A percentile compares a stretch with the other conserved stretches of the same genome.
Conservation (phyloP, 1,140 invertebrate species). For the Nilaparvata lugens region DNA sequence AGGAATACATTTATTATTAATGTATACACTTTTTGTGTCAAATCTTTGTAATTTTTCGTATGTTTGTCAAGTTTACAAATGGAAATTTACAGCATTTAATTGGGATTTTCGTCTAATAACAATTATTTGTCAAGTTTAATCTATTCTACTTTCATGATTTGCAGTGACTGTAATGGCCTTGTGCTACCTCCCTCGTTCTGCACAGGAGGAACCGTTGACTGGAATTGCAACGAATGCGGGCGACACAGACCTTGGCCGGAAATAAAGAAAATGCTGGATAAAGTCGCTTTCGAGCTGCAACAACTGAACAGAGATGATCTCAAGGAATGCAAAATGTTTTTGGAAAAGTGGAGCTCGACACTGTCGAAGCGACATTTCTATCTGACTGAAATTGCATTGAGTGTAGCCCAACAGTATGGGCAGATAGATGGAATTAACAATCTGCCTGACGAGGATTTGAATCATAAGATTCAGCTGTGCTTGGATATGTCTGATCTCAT, state of each 20-base stretch:
- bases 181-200: not conserved
- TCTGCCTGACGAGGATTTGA: not conserved
- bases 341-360: not conserved
- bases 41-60: too few relatives aligned
- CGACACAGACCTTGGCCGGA: not conserved
- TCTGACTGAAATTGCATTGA: not conserved
- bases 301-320: not conserved
- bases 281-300: not conserved
- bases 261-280: not conserved
- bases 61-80: too few relatives aligned
- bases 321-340: not conserved
- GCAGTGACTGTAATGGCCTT: not conserved
- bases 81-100: too few relatives aligned
- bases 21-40: too few relatives aligned
- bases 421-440: not conserved
- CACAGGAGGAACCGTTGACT: not conserved
- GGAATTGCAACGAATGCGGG: not conserved
- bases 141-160: too few relatives aligned
- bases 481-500: not conserved
- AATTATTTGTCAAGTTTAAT: too few relatives aligned
- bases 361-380: not conserved
- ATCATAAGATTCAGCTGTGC: not conserved
- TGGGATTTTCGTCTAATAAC: too few relatives aligned
- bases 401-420: not conserved
- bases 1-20: too few relatives aligned